Evolutionary conservation across 2,113 vertebrate species (phyloP).

Genomic region (Mustela nigripes): DNA sequence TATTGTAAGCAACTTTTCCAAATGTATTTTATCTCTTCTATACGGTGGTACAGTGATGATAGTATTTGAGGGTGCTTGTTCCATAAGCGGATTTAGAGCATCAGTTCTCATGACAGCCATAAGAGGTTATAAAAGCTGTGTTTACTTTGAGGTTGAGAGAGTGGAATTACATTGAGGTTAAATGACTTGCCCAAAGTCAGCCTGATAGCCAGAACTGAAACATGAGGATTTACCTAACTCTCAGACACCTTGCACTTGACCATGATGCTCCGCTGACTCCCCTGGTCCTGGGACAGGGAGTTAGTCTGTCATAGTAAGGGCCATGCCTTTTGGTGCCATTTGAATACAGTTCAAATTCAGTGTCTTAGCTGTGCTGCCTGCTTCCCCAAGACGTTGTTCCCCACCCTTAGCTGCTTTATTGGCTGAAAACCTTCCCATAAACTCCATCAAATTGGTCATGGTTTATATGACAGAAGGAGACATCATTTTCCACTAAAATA

Average conservation of each 20-base stretch:
- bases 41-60: background rate
- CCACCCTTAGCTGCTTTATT: background rate
- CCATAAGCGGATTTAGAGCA: background rate
- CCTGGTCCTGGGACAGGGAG: background rate
- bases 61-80: background rate
- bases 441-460: background rate
- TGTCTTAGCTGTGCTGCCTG: background rate
- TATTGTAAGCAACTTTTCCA: slow-evolving; percentile 10
- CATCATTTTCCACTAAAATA: background rate
- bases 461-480: background rate
- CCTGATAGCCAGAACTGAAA: background rate
- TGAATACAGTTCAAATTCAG: background rate
- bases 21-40: background rate
- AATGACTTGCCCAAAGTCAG: background rate
- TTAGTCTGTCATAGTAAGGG: background rate
- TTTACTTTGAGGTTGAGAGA: background rate
- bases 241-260: background rate
- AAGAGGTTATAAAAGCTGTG: background rate
- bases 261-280: background rate
- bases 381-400: background rate
- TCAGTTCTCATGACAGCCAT: background rate
- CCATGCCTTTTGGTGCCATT: background rate
- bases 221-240: background rate
- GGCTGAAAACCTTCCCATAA: background rate
- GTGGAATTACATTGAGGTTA: background rate